These are phyloP conservation scores for Spodoptera litura DNA, from an alignment of 1,140 invertebrate genomes.

Conservation along the genomic window DNA sequence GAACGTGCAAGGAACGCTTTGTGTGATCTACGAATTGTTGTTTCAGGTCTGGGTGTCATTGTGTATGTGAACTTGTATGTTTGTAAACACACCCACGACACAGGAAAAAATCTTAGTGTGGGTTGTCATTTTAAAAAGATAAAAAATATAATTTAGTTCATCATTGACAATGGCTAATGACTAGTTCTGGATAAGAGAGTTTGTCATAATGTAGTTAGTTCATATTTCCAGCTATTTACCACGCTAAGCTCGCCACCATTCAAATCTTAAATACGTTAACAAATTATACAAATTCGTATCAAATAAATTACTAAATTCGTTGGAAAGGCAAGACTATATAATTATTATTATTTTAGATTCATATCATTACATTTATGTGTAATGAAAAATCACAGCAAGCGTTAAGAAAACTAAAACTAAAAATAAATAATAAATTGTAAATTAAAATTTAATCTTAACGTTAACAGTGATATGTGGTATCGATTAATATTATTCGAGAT, in stretches of 20 bases:
- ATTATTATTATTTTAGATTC: constrained; percentile 30
- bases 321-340: constrained; percentile 49
- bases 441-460: constrained; percentile 37
- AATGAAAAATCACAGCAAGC: constrained; percentile 51
- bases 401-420: constrained; percentile 46
- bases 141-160: no score
- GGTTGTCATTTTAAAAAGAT: no score
- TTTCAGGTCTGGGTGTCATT: no score
- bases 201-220: no score
- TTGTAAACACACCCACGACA: no score
- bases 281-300: constrained; percentile 11
- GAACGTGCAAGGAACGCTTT: no score
- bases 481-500: constrained; percentile 48
- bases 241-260: background rate
- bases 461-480: constrained; percentile 50
- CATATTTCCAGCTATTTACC: no score
- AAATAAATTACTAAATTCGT: constrained; percentile 52
- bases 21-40: no score
- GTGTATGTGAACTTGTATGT: no score
- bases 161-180: no score
- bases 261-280: background rate
- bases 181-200: no score
- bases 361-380: constrained; percentile 26
- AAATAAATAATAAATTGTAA: constrained; percentile 51
- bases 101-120: no score